Evolutionary conservation across 2,797 vertebrate genomes (phyloP).

Genomic region (Cichlasoma orientale): DNA sequence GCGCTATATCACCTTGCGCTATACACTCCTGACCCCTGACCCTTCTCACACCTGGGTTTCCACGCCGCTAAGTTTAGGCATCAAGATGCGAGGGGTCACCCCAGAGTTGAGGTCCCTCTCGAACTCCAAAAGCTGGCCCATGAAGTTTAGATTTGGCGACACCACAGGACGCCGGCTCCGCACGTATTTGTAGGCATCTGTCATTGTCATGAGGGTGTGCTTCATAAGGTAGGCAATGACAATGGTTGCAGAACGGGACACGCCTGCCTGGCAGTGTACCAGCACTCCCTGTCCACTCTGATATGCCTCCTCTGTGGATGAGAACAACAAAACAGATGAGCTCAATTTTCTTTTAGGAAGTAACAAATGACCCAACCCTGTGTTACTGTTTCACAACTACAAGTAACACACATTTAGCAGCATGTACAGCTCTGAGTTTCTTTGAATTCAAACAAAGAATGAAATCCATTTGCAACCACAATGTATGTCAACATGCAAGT

Average conservation of each 20-base stretch:
- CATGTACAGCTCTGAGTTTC: neutral
- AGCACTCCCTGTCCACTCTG: constrained; percentile 86
- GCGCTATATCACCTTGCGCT: neutral
- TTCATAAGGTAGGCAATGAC: constrained; percentile 93
- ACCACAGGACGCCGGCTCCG: constrained; percentile 86
- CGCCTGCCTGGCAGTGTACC: constrained; percentile 90
- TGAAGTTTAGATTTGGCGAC: constrained; percentile 91
- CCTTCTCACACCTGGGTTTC: constrained; percentile 84
- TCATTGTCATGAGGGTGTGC: constrained; percentile 93
- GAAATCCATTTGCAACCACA: too few species aligned
- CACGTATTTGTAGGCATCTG: constrained; percentile 90
- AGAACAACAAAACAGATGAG: constrained; percentile 27
- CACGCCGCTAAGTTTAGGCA: constrained; percentile 86
- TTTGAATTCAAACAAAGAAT: too few species aligned
- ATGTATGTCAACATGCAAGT: too few species aligned
- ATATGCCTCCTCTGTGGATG: constrained; percentile 86
- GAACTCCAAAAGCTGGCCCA: constrained; percentile 90
- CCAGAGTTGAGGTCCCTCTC: constrained; percentile 90
- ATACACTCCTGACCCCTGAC: neutral
- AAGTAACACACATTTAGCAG: neutral
- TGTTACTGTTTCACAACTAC: neutral
- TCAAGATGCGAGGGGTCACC: constrained; percentile 88
- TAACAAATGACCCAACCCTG: neutral
- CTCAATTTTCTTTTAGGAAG: neutral
- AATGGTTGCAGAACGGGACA: constrained; percentile 89